These are phyloP conservation scores for Idaea straminata DNA, from an alignment of 2,888 invertebrate genomes.

Conservation along the genomic window DNA sequence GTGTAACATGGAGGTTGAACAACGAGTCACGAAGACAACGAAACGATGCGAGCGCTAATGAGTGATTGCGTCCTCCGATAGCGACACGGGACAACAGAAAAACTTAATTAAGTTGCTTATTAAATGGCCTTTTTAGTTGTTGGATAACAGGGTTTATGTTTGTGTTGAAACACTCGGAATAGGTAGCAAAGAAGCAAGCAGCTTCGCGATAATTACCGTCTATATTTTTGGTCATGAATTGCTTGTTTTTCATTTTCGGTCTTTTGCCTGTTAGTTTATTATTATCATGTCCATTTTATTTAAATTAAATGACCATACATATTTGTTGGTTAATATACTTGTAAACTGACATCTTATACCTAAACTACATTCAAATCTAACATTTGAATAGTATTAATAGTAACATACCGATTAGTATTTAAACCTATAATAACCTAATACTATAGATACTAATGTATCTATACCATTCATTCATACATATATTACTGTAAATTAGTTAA, in stretches of 20 bases:
- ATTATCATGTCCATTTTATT: conserved; percentile 28
- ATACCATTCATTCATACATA: too few relatives aligned
- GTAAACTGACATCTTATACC: not conserved
- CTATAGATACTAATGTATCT: too few relatives aligned
- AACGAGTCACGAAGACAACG: conserved; percentile 53
- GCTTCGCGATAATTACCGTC: not conserved
- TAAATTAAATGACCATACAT: conserved; percentile 9
- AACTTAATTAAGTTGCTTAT: conserved; percentile 4
- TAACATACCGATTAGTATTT: not conserved
- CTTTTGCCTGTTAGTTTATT: conserved; percentile 16
- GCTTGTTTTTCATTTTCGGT: not conserved
- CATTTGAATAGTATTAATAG: not conserved
- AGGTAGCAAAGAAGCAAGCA: not conserved
- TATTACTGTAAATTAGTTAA: not conserved
- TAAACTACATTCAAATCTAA: not conserved
- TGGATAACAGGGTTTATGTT: not conserved
- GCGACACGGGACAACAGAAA: not conserved
- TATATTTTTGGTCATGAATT: not conserved
- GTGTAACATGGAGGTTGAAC: conserved; percentile 27
- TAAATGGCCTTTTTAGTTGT: not conserved
- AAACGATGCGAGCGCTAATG: conserved; percentile 57
- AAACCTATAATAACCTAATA: too few relatives aligned
- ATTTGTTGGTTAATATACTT: not conserved
- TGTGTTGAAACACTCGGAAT: not conserved
- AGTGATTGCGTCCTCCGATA: conserved; percentile 52